Conservation (phyloP, 2,797 vertebrate genomes). For the Muscicapa striata region DNA sequence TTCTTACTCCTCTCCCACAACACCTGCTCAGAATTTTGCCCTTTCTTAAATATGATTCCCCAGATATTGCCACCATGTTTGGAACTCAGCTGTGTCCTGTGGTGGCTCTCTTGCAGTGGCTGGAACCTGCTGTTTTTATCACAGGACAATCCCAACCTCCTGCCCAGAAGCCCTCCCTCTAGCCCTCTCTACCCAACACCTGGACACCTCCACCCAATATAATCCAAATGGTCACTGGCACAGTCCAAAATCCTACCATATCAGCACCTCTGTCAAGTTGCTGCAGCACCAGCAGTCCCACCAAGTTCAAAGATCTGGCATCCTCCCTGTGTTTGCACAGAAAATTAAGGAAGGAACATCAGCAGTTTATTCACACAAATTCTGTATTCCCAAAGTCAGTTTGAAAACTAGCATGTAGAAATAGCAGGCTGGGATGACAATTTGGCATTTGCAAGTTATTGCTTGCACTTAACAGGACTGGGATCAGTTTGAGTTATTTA, state of each 20-base stretch:
- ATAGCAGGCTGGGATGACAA: neutral
- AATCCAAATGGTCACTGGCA: neutral
- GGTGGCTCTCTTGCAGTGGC: fast-evolving
- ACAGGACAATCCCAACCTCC: neutral
- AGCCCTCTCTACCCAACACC: neutral
- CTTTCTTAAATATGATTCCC: neutral
- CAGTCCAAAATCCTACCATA: neutral
- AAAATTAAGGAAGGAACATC: neutral
- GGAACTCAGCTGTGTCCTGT: neutral
- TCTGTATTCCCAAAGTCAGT: neutral
- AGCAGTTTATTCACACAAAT: neutral
- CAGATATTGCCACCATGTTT: fast-evolving
- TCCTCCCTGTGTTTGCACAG: neutral
- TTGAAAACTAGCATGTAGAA: neutral
- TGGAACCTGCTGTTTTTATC: neutral
- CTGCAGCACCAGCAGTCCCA: neutral
- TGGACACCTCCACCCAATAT: neutral
- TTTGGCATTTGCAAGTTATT: neutral
- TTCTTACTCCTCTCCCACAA: neutral
- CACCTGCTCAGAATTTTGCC: neutral
- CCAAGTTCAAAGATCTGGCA: neutral
- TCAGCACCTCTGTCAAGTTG: neutral
- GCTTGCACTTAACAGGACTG: neutral
- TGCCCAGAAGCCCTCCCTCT: neutral
- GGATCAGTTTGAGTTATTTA: neutral